These are phyloP conservation scores for Amphilophus citrinellus DNA, from an alignment of 2,113 vertebrate genomes.

Conservation along the genomic window DNA sequence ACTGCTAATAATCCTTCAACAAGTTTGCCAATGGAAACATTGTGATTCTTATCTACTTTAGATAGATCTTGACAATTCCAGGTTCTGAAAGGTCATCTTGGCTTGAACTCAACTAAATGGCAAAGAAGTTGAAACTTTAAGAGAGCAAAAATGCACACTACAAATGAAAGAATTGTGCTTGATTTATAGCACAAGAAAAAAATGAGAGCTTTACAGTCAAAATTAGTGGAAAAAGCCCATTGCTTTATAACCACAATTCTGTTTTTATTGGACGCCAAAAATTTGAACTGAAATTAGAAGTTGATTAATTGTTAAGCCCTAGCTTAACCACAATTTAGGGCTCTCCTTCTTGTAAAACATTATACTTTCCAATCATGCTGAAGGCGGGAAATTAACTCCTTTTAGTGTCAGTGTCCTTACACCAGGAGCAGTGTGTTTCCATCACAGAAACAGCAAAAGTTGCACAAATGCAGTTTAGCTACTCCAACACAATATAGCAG, in stretches of 20 bases:
- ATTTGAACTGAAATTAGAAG: neutral
- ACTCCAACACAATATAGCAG: neutral
- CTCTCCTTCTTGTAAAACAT: neutral
- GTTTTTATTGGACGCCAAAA: neutral
- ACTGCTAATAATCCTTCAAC: neutral
- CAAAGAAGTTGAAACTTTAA: neutral
- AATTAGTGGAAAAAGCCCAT: neutral
- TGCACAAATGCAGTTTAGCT: neutral
- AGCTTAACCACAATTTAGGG: neutral
- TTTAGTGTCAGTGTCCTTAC: neutral
- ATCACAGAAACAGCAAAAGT: neutral
- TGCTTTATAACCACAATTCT: neutral
- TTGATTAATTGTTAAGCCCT: neutral
- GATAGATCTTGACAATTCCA: neutral
- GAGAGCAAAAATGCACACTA: neutral
- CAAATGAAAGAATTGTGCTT: neutral
- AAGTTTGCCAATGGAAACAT: neutral
- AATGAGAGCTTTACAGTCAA: neutral
- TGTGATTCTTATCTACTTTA: neutral
- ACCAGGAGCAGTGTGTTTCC: neutral
- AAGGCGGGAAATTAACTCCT: neutral
- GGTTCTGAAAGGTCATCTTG: neutral
- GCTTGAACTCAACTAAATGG: neutral
- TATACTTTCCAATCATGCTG: neutral
- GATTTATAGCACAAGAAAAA: neutral